Evolutionary conservation across 2,113 vertebrate genomes (phyloP).

Genomic region (Clarias macrocephalus): DNA sequence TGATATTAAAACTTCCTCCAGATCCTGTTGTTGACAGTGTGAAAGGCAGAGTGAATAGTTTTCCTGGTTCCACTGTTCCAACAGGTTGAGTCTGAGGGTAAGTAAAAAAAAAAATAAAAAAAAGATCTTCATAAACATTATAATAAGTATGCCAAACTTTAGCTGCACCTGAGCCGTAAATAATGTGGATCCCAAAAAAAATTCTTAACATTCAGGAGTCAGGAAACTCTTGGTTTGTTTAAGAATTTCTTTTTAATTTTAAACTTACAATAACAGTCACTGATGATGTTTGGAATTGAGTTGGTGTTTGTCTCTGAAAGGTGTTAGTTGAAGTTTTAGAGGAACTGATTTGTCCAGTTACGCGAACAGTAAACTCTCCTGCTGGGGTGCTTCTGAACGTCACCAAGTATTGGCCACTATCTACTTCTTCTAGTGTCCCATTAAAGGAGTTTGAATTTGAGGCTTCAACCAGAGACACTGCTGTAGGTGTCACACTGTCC

Average conservation of each 20-base stretch:
- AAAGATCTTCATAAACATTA: too few relatives aligned
- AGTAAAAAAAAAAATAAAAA: not conserved
- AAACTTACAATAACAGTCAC: constrained; percentile 64
- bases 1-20: constrained; percentile 52
- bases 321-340: not conserved
- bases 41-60: constrained; percentile 61
- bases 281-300: constrained; percentile 60
- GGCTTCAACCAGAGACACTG: constrained; percentile 61
- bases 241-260: not conserved
- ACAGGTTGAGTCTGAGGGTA: constrained; percentile 52
- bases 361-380: constrained; percentile 59
- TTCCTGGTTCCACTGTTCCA: constrained; percentile 60
- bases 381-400: constrained; percentile 57
- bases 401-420: constrained; percentile 57
- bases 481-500: constrained; percentile 55
- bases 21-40: constrained; percentile 42
- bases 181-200: not conserved
- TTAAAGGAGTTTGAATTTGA: constrained; percentile 55
- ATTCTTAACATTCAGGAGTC: not conserved
- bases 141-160: not conserved
- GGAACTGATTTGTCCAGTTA: constrained; percentile 57
- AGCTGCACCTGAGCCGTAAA: not conserved
- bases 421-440: constrained; percentile 56
- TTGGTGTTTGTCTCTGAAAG: constrained; percentile 70
- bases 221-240: not conserved